A percentile compares a stretch with the other conserved stretches of the same genome.
These are phyloP conservation scores for Gambusia yucatana DNA, from an alignment of 2,797 vertebrate species.

Conservation along the genomic window DNA sequence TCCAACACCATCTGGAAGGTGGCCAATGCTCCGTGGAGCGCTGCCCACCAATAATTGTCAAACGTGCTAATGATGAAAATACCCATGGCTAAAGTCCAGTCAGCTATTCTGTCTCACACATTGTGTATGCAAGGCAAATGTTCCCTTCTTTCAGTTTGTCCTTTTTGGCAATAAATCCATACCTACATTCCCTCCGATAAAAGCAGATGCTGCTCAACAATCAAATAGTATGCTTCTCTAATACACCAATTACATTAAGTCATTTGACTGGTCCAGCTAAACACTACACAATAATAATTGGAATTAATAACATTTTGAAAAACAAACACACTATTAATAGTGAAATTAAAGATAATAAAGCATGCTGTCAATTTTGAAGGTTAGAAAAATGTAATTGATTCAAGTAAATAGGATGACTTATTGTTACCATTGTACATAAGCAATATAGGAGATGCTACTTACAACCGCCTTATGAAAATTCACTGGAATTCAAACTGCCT, in stretches of 20 bases:
- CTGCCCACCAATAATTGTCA: not conserved
- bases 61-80: not conserved
- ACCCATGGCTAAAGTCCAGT: not conserved
- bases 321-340: not conserved
- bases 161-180: not conserved
- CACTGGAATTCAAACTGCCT: not conserved
- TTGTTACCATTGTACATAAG: not conserved
- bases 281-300: not conserved
- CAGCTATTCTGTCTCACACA: too few relatives aligned
- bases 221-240: not conserved
- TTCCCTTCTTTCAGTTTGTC: not conserved
- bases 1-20: not conserved
- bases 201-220: not conserved
- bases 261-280: not conserved
- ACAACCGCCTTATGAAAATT: not conserved
- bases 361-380: not conserved
- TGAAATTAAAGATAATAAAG: not conserved
- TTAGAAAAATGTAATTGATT: not conserved
- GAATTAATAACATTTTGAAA: not conserved
- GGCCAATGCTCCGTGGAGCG: not conserved
- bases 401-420: not conserved
- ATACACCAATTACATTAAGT: not conserved
- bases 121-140: not conserved
- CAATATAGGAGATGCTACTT: not conserved
- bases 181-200: not conserved